A percentile compares a stretch with the other conserved stretches of the same genome.
Conservation (phyloP, 2,888 invertebrate genomes). For the Eucriotettix oculatus region DNA sequence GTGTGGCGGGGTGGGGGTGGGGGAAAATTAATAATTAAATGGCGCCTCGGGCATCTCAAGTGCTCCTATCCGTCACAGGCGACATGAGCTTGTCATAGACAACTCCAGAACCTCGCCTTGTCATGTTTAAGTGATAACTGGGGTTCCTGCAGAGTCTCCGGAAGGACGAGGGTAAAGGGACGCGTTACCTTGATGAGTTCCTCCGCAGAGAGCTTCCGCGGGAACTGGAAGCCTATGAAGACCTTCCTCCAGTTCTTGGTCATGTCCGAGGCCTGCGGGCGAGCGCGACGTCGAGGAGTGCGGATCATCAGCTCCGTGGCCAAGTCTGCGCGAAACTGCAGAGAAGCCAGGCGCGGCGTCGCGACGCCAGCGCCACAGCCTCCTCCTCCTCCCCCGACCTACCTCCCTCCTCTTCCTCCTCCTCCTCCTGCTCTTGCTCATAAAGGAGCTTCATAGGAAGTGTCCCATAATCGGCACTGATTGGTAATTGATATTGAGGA, state of each 20-base stretch:
- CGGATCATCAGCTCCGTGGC: neutral
- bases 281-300: neutral
- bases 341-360: neutral
- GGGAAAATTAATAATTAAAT: no score
- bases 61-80: no score
- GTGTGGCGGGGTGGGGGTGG: no score
- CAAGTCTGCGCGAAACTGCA: neutral
- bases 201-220: slow-evolving; percentile 25
- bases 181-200: slow-evolving; percentile 25
- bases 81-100: no score
- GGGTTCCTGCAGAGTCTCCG: no score
- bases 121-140: no score
- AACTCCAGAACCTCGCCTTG: no score
- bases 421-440: neutral
- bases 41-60: no score
- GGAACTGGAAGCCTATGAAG: slow-evolving; percentile 23
- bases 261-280: slow-evolving; percentile 10
- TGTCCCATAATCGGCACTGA: no score
- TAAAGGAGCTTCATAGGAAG: neutral
- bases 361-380: neutral
- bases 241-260: slow-evolving; percentile 30
- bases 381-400: neutral
- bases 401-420: neutral
- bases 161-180: neutral
- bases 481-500: no score